Base-by-base conservation (phyloP, 2,797 vertebrate genomes). In the Sebastes nivosus region DNA sequence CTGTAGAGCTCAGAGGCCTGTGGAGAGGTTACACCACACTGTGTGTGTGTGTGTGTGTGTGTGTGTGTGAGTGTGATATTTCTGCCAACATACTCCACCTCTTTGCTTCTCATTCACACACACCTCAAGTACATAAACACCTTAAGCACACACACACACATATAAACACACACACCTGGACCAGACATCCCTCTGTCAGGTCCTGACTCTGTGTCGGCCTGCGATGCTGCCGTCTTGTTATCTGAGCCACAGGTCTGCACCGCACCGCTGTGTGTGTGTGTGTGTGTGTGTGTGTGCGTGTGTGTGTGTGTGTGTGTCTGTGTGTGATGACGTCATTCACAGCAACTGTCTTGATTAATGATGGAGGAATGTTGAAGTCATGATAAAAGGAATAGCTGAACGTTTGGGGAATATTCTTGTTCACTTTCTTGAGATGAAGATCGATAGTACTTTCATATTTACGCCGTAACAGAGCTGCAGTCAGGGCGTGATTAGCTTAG, bases 1-100 rank as follows among this genome's bases (percentile, higher is more conserved):
- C 66, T 79, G 87, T 78, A 34, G 79, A 91, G 88, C 87, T 80
- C 81, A 75, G 71, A 80, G 81, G 72, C 87, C 87, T 88, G 90
- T 83, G 79, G 86, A 89, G 88, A 83, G 83, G 81, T 81, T 79
- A 70, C 75, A 67, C 77, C 81, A 77, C 80, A 72, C 75, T 36
- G 65, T 27, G 68, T 72, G 67, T 69, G 83, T 65, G 59, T 66
- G 74, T 69, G 42, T 64, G 68, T 72, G 67, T 69, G 83, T 65
- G 59, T 63, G 34, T 11, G 34, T 12, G 34, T 27, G 77, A 36
- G 52, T 59, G n/a, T 71, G 77, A 64, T 75, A 34, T 32, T 87
- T 87, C 58, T 79, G 82, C 87, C 87, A 91, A 87, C 46, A 30
- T 13, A 12, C 12, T 38, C 36, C 13, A 52, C 36, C 87, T 82